A percentile compares a stretch with the other conserved stretches of the same genome.
These are phyloP conservation scores for Epizoanthus fatuus DNA, from an alignment of 92 coral and sea anemone genomes.

Conservation along the genomic window DNA sequence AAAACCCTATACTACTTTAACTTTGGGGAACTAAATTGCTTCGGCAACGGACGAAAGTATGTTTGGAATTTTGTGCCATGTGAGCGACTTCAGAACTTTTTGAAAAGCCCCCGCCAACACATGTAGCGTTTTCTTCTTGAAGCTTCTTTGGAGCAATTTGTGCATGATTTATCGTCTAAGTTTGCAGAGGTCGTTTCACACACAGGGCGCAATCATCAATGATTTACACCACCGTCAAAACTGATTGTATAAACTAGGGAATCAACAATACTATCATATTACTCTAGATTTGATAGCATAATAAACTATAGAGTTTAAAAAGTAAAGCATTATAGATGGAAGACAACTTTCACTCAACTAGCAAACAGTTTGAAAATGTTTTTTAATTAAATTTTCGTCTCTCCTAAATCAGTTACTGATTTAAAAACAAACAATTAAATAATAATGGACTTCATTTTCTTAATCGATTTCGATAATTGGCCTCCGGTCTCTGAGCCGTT, in stretches of 20 bases:
- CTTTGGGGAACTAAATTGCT: neutral
- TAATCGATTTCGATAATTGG: constrained; percentile 10
- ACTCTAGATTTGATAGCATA: neutral
- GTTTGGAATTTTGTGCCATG: constrained; percentile 45
- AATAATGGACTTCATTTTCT: neutral
- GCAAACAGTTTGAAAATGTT: constrained; percentile 11
- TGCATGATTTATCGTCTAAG: neutral
- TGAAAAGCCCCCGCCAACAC: constrained; percentile 26
- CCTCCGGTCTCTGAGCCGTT: neutral
- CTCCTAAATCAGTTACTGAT: neutral
- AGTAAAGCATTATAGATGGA: neutral
- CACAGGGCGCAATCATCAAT: constrained; percentile 1
- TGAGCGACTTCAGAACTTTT: neutral
- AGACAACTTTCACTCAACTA: neutral
- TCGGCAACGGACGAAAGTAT: constrained; percentile 23
- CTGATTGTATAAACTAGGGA: neutral
- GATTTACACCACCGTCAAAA: constrained; percentile 8
- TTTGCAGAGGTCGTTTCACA: neutral
- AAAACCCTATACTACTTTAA: neutral
- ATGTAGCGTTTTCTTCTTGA: neutral
- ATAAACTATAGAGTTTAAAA: neutral
- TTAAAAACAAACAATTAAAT: constrained; percentile 19
- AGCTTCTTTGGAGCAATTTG: neutral
- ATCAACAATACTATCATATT: neutral
- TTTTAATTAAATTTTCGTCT: constrained; percentile 8